Evolutionary conservation across 2,797 vertebrate genomes (phyloP).

Genomic region (Poecile montanus): DNA sequence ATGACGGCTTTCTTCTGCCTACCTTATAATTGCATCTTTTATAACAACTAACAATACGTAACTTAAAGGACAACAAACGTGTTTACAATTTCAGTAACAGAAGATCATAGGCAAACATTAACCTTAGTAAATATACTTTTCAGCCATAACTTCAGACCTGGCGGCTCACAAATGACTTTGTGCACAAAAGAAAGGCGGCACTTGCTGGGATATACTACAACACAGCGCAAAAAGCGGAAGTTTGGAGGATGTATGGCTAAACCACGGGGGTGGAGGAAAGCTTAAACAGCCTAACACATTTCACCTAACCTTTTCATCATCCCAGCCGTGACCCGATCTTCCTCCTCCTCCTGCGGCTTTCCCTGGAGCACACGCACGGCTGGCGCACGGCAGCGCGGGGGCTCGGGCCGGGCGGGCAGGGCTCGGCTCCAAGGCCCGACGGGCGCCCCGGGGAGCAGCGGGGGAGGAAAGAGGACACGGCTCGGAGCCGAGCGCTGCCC

Average conservation of each 20-base stretch:
- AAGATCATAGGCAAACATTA: neutral
- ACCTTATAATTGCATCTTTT: neutral
- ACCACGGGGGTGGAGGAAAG: neutral
- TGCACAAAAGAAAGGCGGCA: neutral
- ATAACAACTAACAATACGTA: neutral
- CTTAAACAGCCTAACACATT: neutral
- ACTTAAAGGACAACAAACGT: neutral
- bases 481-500: neutral
- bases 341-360: neutral
- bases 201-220: fast-evolving
- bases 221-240: too few relatives aligned
- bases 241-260: neutral
- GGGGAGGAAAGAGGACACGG: neutral
- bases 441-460: neutral
- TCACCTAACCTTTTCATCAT: neutral
- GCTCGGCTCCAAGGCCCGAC: neutral
- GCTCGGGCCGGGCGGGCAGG: neutral
- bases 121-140: neutral
- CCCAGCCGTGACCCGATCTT: neutral
- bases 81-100: fast-evolving
- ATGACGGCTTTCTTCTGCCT: neutral
- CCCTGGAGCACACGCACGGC: neutral
- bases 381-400: neutral
- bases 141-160: neutral
- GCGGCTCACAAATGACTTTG: neutral